phyloP scores from a whole-genome alignment of 2,888 invertebrate species.

The Endomychus coccineus region DNA sequence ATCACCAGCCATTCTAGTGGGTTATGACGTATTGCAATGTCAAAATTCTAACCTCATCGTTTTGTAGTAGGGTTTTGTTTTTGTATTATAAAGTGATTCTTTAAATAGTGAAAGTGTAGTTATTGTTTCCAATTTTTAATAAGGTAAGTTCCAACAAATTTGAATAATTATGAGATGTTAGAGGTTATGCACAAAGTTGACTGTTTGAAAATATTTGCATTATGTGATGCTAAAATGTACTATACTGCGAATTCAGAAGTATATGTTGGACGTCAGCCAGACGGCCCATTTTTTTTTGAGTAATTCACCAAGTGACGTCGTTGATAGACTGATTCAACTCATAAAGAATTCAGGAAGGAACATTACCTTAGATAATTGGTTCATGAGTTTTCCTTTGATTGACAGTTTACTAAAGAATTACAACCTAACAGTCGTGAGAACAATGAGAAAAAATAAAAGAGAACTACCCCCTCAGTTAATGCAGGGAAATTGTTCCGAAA shows the following conservation, averaged over 20 bases:
- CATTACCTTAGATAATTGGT: constrained; percentile 20
- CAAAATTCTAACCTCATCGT: too few species aligned
- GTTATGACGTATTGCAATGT: too few species aligned
- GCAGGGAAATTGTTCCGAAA: background rate
- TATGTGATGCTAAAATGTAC: constrained; percentile 19
- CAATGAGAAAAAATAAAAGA: constrained; percentile 7
- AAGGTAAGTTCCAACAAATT: too few species aligned
- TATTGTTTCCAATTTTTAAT: too few species aligned
- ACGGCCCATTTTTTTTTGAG: constrained; percentile 19
- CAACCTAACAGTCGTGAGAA: constrained; percentile 15
- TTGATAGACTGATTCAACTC: constrained; percentile 17
- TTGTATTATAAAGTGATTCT: too few species aligned
- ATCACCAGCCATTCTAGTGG: too few species aligned
- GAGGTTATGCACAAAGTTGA: too few species aligned
- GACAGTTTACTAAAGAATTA: constrained; percentile 12
- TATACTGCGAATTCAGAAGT: constrained; percentile 21
- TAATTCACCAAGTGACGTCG: constrained; percentile 20
- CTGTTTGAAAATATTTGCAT: constrained; percentile 18
- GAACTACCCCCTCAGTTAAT: constrained; percentile 2
- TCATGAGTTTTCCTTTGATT: constrained; percentile 15
- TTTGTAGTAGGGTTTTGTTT: too few species aligned
- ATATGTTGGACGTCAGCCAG: constrained; percentile 22
- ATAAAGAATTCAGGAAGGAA: constrained; percentile 19
- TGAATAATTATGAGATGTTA: too few species aligned
- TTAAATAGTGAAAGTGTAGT: too few species aligned